These are phyloP conservation scores for Clanis bilineata DNA, from an alignment of 2,888 invertebrate genomes.

Conservation along the genomic window DNA sequence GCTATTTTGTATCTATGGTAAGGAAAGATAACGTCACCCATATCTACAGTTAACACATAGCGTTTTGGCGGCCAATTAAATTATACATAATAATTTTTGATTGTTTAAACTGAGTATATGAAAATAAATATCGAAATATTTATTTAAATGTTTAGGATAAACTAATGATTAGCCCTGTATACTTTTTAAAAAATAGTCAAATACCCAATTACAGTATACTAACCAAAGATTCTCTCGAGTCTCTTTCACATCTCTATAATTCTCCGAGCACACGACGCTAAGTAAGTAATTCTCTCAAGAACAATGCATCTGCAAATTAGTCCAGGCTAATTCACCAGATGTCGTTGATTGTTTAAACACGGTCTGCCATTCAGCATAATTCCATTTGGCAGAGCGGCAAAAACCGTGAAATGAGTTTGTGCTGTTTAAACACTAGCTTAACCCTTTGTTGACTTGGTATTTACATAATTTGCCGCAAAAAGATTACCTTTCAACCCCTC, in stretches of 20 bases:
- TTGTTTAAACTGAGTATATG: too few relatives aligned
- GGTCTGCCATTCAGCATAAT: constrained; percentile 17
- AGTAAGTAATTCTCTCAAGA: neutral
- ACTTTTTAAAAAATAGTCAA: too few relatives aligned
- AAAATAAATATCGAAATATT: too few relatives aligned
- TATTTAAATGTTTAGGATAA: too few relatives aligned
- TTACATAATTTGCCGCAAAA: constrained; percentile 23
- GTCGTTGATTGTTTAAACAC: constrained; percentile 15
- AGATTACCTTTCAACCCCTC: constrained; percentile 18
- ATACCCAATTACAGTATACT: too few relatives aligned
- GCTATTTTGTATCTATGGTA: too few relatives aligned
- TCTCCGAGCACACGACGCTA: neutral
- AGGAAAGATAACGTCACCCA: too few relatives aligned
- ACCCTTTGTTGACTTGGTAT: constrained; percentile 21
- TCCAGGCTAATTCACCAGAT: constrained; percentile 10
- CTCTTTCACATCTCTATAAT: neutral
- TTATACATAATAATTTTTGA: too few relatives aligned
- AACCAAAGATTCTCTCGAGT: neutral
- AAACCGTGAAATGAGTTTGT: constrained; percentile 22
- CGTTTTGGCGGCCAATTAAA: too few relatives aligned
- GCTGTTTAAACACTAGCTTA: constrained; percentile 19
- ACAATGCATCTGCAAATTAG: constrained; percentile 8
- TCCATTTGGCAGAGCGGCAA: constrained; percentile 20
- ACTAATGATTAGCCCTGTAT: too few relatives aligned
- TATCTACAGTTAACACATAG: too few relatives aligned